phyloP scores from a whole-genome alignment of 2,113 vertebrate species.

The Varanus komodoensis region DNA sequence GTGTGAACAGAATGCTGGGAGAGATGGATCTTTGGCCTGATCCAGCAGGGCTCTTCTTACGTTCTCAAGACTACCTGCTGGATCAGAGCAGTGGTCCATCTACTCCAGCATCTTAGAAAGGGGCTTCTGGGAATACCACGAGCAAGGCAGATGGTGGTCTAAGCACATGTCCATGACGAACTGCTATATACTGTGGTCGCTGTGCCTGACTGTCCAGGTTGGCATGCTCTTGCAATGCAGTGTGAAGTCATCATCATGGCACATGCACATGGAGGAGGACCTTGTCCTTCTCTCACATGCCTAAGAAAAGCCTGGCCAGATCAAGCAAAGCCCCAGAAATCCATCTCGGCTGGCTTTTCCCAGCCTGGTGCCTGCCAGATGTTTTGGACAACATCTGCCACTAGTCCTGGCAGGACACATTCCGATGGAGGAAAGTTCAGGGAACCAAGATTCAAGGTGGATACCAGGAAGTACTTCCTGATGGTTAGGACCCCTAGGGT shows the following conservation, averaged over 20 bases:
- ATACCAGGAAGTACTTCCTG: too few species aligned
- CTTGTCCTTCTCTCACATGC: background rate
- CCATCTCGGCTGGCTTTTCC: background rate
- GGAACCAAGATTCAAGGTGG: too few species aligned
- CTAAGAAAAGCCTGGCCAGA: background rate
- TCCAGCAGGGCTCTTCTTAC: too few species aligned
- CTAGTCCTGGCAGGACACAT: too few species aligned
- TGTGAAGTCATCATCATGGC: background rate
- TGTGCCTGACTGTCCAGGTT: background rate
- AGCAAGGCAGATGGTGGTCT: background rate
- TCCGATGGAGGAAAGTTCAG: too few species aligned
- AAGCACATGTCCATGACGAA: background rate
- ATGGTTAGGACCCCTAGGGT: too few species aligned
- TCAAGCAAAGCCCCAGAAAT: background rate
- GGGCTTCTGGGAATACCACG: background rate
- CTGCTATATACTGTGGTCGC: background rate
- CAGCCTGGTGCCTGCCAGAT: too few species aligned
- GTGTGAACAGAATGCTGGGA: too few species aligned
- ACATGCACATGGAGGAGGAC: too few species aligned
- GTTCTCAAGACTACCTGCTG: background rate
- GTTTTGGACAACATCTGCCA: too few species aligned
- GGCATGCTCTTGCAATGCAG: background rate
- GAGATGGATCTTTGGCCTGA: too few species aligned
- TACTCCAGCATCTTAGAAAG: background rate
- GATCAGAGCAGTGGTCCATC: background rate